These are phyloP conservation scores for Samia ricini DNA, from an alignment of 1,140 invertebrate genomes.

Conservation along the genomic window DNA sequence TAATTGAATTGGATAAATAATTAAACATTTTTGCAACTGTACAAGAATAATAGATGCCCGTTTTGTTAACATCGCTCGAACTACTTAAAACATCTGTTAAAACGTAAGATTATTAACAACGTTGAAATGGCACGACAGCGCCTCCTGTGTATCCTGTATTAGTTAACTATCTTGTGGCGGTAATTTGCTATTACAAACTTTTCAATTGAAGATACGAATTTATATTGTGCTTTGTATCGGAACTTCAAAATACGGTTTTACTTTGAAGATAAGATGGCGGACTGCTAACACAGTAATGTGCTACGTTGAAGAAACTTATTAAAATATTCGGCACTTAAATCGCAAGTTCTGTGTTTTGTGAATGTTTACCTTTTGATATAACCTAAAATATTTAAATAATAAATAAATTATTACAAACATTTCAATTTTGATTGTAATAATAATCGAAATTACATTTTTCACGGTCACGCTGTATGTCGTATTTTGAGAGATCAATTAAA, in stretches of 20 bases:
- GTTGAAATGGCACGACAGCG: conserved; percentile 12
- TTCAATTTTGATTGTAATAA: no score
- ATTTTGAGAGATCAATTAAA: no score
- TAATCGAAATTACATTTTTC: no score
- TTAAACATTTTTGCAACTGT: background rate
- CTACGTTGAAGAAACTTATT: no score
- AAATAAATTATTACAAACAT: no score
- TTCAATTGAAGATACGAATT: background rate
- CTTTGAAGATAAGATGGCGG: conserved; percentile 27
- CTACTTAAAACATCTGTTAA: conserved; percentile 7
- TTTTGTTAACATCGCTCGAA: background rate
- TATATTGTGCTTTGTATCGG: no score
- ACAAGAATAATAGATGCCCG: background rate
- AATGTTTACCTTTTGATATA: no score
- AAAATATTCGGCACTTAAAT: no score
- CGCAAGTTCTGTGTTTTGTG: no score
- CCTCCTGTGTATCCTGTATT: conserved; percentile 9
- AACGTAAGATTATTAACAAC: conserved; percentile 1
- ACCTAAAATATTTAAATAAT: no score
- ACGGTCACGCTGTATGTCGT: no score
- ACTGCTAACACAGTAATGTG: background rate
- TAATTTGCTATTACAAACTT: conserved; percentile 16
- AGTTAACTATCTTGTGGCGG: conserved; percentile 22
- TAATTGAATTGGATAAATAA: conserved; percentile 6
- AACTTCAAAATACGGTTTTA: no score